Evolutionary conservation across 2,113 vertebrate species (phyloP), one percentile per base, ranked within the genome.

Genomic region (Oriolus oriolus): DNA sequence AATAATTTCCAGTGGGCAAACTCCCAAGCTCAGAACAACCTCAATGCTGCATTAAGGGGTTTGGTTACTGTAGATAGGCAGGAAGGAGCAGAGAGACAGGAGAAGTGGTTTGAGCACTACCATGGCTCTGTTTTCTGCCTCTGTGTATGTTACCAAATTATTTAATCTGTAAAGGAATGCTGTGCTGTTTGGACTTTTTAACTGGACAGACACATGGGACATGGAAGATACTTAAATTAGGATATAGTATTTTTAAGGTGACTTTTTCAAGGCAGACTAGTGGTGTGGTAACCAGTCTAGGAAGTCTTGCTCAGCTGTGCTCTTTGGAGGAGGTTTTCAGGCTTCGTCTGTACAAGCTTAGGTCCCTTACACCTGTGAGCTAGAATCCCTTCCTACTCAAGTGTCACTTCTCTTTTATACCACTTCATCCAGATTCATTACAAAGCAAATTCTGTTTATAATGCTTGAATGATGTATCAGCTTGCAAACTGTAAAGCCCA

Each of bases 61-160:
- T 95, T 92, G 76, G 71, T 96, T 96, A 80, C 90, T 74, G 75
- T 12, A 66, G 79, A 20, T 60, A 30, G 89, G 73, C 89, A 71
- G 54, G 45, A 79, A 79, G 52, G 52, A 60, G 61, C 77, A 69
- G 70, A 80, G 80, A 68, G 80, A 37, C 50, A 80, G 82, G 54
- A 70, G 53, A 70, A 71, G 71, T 16, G 27, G 26, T 89, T 87
- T 87, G 82, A 83, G 70, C 50, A 13, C 35, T 77, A 44, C 54
- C 23, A 2, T 30, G 45, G 50, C 53, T 87, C 65, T 89, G n/a
- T 56, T 87, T 94, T 79, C 81, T 87, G 41, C 47, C 71, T 82
- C 33, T 87, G 11, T 70, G 24, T 81, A 10, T 4, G 1, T 84
- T 87, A 83, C 44, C 61, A 47, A 35, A 70, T 69, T 23, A 57